Percentiles rank a stretch among this genome's conserved stretches.
Evolutionary conservation across 2,888 invertebrate species (phyloP).

Genomic region (Phortica okadai): DNA sequence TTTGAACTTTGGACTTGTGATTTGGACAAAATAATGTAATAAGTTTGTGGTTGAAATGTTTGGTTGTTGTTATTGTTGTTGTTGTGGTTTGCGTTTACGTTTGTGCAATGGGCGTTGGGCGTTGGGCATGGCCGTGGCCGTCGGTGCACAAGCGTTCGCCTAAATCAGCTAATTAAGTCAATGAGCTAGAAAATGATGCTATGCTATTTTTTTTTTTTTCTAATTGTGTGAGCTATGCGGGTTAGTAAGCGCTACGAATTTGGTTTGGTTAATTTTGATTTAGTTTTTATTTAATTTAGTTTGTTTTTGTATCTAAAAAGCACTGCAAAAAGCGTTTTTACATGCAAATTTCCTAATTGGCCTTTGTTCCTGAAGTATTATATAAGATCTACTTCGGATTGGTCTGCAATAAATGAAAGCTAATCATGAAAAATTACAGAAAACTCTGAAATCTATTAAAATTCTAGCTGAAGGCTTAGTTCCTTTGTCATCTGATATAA

Average conservation of each 20-base stretch:
- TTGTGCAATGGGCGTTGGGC: background rate
- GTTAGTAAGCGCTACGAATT: conserved; percentile 15
- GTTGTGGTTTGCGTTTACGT: background rate
- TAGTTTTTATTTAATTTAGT: background rate
- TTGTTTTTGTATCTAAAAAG: conserved; percentile 11
- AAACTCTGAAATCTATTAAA: too few relatives aligned
- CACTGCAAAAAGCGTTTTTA: conserved; percentile 9
- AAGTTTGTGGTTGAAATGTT: conserved; percentile 35
- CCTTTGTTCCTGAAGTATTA: background rate
- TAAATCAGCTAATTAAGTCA: too few relatives aligned
- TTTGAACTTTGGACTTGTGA: conserved; percentile 11
- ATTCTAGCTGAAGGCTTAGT: too few relatives aligned
- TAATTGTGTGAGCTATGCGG: background rate
- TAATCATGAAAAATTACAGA: too few relatives aligned
- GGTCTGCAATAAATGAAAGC: too few relatives aligned
- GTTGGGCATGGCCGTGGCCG: background rate
- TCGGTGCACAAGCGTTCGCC: too few relatives aligned
- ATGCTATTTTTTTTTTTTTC: background rate
- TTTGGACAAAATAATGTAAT: conserved; percentile 27
- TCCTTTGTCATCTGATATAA: too few relatives aligned
- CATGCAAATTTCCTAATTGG: background rate
- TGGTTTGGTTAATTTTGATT: conserved; percentile 9
- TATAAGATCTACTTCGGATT: too few relatives aligned
- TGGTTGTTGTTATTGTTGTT: conserved; percentile 1
- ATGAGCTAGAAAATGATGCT: too few relatives aligned